Evolutionary conservation across 2,888 invertebrate genomes (phyloP).

Genomic region (Tetanocera ferruginea): DNA sequence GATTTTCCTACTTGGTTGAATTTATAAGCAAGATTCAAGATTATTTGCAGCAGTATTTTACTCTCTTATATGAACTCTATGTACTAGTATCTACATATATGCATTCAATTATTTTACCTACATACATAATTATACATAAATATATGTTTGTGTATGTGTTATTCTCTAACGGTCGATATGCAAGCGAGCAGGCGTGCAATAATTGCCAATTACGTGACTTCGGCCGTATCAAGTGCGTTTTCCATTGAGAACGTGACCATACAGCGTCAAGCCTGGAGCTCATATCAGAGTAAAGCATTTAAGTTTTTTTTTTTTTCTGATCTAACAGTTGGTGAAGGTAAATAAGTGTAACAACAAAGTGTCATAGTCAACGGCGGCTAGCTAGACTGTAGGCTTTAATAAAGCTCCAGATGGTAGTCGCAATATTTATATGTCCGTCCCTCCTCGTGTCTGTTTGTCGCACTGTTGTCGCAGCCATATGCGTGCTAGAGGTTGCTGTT

Average conservation of each 20-base stretch:
- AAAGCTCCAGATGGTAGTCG: slow-evolving; percentile 42
- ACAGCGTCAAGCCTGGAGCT: slow-evolving; percentile 30
- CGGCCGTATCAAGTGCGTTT: slow-evolving; percentile 43
- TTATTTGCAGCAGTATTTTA: background rate
- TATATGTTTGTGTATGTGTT: background rate
- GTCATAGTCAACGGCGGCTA: background rate
- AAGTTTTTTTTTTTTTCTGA: background rate
- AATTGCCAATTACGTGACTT: slow-evolving; percentile 57
- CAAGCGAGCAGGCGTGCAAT: slow-evolving; percentile 50
- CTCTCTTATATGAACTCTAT: background rate
- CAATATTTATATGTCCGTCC: slow-evolving; percentile 1
- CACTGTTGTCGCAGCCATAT: slow-evolving; percentile 18
- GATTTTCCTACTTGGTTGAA: too few species aligned
- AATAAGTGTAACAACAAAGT: slow-evolving; percentile 41
- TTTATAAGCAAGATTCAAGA: background rate
- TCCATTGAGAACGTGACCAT: slow-evolving; percentile 46
- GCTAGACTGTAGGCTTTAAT: slow-evolving; percentile 2
- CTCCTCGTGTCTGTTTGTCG: slow-evolving; percentile 23
- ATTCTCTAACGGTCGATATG: background rate
- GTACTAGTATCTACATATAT: background rate
- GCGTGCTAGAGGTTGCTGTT: slow-evolving; percentile 33
- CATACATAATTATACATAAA: background rate
- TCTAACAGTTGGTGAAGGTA: slow-evolving; percentile 16
- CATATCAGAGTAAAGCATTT: background rate
- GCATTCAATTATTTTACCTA: background rate